Conservation (phyloP, 2,797 vertebrate genomes). For the Tiaroga cobitis region DNA sequence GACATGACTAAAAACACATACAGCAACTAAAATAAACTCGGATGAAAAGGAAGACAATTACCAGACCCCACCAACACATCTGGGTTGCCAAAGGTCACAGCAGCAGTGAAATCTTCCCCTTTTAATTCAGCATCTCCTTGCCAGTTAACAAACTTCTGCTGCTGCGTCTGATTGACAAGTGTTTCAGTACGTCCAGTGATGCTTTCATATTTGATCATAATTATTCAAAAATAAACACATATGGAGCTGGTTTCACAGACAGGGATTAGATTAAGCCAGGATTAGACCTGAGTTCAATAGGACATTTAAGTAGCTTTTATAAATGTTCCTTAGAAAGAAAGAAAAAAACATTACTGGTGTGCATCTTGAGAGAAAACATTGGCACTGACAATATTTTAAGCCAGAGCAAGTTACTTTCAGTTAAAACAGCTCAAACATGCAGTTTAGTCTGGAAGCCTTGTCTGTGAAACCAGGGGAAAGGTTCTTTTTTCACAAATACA, state of each 20-base stretch:
- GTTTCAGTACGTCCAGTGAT: background rate
- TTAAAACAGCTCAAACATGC: too few relatives aligned
- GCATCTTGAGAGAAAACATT: too few relatives aligned
- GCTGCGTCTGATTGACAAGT: slow-evolving; percentile 81
- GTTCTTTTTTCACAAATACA: background rate
- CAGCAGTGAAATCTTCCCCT: slow-evolving; percentile 86
- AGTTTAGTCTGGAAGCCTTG: too few relatives aligned
- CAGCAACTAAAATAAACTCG: background rate
- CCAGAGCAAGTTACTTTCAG: too few relatives aligned
- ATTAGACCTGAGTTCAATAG: too few relatives aligned
- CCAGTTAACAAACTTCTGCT: slow-evolving; percentile 93
- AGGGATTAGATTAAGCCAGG: background rate
- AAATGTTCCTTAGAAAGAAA: too few relatives aligned
- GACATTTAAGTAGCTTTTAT: too few relatives aligned
- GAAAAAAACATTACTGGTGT: too few relatives aligned
- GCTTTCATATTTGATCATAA: background rate
- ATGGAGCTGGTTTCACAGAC: background rate
- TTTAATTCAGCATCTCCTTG: slow-evolving; percentile 87
- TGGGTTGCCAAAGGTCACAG: slow-evolving; percentile 88
- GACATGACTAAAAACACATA: background rate
- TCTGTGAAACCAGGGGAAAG: background rate
- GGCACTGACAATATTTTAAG: too few relatives aligned
- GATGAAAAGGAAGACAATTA: slow-evolving; percentile 59
- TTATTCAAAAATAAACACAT: background rate
- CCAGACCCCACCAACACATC: slow-evolving; percentile 88